Evolutionary conservation across 2,113 vertebrate genomes (phyloP).

Genomic region (Erpornis zantholeuca): DNA sequence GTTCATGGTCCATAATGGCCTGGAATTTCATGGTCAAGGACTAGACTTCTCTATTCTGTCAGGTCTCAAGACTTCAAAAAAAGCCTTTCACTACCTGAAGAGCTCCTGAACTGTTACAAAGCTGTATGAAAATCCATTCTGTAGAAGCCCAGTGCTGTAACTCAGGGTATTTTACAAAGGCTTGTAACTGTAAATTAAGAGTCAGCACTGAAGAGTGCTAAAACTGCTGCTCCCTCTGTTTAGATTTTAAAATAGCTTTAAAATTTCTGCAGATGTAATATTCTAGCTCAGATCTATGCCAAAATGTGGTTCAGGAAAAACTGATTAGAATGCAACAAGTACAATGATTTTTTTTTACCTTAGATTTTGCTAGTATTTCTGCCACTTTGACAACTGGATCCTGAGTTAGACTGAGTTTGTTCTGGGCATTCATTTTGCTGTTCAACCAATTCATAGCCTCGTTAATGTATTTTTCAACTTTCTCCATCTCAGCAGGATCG

Average conservation of each 20-base stretch:
- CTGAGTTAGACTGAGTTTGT: constrained; percentile 85
- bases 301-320: neutral
- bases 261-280: neutral
- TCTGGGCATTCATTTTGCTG: constrained; percentile 89
- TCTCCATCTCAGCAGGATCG: constrained; percentile 81
- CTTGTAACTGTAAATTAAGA: neutral
- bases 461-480: constrained; percentile 84
- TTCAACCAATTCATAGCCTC: constrained; percentile 93
- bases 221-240: neutral
- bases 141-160: neutral
- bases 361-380: constrained; percentile 88
- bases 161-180: neutral
- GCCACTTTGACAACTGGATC: constrained; percentile 90
- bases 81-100: neutral
- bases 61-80: neutral
- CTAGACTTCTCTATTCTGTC: neutral
- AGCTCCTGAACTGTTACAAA: neutral
- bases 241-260: neutral
- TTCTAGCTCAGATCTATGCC: neutral
- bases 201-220: neutral
- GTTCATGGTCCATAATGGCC: neutral
- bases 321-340: neutral
- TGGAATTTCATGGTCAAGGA: neutral
- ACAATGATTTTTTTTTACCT: constrained; percentile 68
- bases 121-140: neutral